A percentile compares a stretch with the other conserved stretches of the same genome.
Evolutionary conservation across 2,888 invertebrate species (phyloP).

Genomic region (Aradus depressus): DNA sequence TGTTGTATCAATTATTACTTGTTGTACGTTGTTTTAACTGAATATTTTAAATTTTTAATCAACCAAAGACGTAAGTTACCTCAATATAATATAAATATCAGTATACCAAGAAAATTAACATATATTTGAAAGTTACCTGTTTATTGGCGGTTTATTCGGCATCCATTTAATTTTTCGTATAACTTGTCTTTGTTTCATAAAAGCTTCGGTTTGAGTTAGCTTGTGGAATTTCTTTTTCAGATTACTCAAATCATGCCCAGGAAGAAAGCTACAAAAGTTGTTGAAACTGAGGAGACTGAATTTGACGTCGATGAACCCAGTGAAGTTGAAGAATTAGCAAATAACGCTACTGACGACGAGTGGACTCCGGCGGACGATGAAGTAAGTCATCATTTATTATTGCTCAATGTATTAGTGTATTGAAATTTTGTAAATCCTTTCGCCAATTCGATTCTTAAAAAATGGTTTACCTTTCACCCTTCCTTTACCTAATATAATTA

Average conservation of each 20-base stretch:
- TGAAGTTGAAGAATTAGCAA: conserved; percentile 22
- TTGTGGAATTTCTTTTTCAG: conserved; percentile 11
- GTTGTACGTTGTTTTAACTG: not conserved
- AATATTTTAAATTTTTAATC: not conserved
- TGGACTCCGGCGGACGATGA: conserved; percentile 16
- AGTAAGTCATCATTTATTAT: conserved; percentile 2
- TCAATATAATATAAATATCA: too few relatives aligned
- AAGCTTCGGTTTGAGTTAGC: not conserved
- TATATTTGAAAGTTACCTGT: too few relatives aligned
- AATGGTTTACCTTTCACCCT: too few relatives aligned
- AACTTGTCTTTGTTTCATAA: not conserved
- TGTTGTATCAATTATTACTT: not conserved
- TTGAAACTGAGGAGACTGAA: conserved; percentile 21
- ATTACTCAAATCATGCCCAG: conserved; percentile 4
- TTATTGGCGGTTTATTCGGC: conserved; percentile 15
- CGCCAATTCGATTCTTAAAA: too few relatives aligned
- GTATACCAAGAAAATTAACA: too few relatives aligned
- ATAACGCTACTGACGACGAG: conserved; percentile 19
- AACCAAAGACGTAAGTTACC: too few relatives aligned
- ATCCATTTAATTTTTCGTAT: conserved; percentile 10
- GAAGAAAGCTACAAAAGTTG: conserved; percentile 15
- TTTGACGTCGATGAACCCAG: conserved; percentile 24
- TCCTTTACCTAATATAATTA: too few relatives aligned
- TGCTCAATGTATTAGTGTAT: too few relatives aligned
- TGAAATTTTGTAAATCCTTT: too few relatives aligned